phyloP scores from a whole-genome alignment of 1,140 invertebrate species.

The Zaprionus vittiger region DNA sequence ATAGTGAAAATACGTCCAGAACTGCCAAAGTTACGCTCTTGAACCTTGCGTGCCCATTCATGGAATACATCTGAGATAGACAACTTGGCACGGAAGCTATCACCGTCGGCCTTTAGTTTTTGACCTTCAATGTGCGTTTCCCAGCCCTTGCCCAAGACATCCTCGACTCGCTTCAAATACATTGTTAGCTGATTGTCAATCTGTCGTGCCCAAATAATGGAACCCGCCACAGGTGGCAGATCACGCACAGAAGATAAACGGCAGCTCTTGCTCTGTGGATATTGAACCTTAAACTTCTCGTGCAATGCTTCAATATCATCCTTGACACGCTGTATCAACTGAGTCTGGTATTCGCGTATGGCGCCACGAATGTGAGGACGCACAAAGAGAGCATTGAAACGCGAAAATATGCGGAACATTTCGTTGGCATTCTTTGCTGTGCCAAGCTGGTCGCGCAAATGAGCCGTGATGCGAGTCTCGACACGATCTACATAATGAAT shows the following conservation, averaged over 20 bases:
- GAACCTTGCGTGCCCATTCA: slow-evolving; percentile 98
- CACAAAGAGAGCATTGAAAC: slow-evolving; percentile 99
- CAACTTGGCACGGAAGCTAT: slow-evolving; percentile 97
- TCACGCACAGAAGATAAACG: slow-evolving; percentile 96
- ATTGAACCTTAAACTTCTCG: slow-evolving; percentile 99
- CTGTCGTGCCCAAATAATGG: slow-evolving; percentile 99
- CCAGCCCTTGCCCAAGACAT: slow-evolving; percentile 99
- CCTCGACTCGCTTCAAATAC: slow-evolving; percentile 98
- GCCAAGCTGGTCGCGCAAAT: slow-evolving; percentile 97
- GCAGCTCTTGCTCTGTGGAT: slow-evolving; percentile 96
- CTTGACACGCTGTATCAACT: slow-evolving; percentile 99
- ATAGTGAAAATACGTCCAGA: slow-evolving; percentile 97
- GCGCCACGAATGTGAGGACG: slow-evolving; percentile 99
- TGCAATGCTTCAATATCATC: slow-evolving; percentile 99
- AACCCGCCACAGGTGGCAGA: slow-evolving; percentile 97
- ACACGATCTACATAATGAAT: slow-evolving; percentile 89
- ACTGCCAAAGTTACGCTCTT: slow-evolving; percentile 96
- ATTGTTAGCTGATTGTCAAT: slow-evolving; percentile 99
- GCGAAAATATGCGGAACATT: slow-evolving; percentile 99
- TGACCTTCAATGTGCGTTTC: slow-evolving; percentile 99
- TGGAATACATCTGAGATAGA: slow-evolving; percentile 99
- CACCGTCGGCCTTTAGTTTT: slow-evolving; percentile 98
- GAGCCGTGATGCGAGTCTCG: slow-evolving; percentile 98
- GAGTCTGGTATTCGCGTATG: slow-evolving; percentile 99
- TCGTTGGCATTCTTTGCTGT: slow-evolving; percentile 99